Percentiles rank a stretch among this genome's conserved stretches.
Conservation (phyloP, 2,113 vertebrate genomes). For the Calonectris borealis region DNA sequence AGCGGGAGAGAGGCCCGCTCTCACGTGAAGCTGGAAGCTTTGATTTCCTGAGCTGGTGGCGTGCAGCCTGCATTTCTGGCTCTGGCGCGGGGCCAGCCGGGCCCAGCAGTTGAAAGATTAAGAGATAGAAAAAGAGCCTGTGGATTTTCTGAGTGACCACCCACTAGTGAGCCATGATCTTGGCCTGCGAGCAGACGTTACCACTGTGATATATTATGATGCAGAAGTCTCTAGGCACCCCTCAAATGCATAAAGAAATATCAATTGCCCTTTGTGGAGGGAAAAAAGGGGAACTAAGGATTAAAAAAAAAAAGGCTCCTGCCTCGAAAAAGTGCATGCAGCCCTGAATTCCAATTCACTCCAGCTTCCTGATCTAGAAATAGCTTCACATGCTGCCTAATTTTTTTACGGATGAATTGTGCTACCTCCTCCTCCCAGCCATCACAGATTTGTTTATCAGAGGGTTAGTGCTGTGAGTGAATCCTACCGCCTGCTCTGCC, state of each 20-base stretch:
- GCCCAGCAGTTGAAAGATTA: constrained; percentile 41
- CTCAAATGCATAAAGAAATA: not conserved
- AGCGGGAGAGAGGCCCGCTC: not conserved
- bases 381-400: constrained; percentile 60
- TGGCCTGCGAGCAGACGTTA: not conserved
- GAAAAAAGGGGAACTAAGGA: not conserved
- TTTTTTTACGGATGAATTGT: constrained; percentile 57
- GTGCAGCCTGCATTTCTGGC: constrained; percentile 2
- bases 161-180: constrained; percentile 29
- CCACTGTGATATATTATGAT: constrained; percentile 23
- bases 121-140: constrained; percentile 20
- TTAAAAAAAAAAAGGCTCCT: not conserved
- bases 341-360: constrained; percentile 31
- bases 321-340: constrained; percentile 18
- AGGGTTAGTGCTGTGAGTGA: constrained; percentile 1
- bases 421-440: constrained; percentile 55
- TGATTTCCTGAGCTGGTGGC: constrained; percentile 42
- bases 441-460: constrained; percentile 26
- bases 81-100: not conserved
- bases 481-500: not conserved
- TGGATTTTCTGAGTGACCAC: constrained; percentile 58
- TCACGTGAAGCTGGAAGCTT: not conserved
- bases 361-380: constrained; percentile 43
- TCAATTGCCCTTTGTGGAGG: not conserved
- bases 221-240: constrained; percentile 3